Conservation (phyloP, 2,113 vertebrate genomes). For the Archilochus colubris region DNA sequence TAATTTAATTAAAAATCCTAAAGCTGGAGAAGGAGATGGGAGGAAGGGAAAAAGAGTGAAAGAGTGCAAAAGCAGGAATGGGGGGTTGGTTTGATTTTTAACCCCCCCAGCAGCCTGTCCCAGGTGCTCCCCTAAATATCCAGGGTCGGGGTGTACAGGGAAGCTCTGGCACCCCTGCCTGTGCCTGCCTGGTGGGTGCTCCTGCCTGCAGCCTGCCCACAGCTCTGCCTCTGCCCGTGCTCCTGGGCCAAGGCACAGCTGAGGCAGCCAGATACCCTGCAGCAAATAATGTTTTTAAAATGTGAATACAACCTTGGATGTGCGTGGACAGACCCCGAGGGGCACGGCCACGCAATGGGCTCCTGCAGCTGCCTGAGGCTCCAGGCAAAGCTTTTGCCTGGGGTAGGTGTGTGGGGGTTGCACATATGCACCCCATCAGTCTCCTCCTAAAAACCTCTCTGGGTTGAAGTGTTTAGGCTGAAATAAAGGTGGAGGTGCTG, state of each 20-base stretch:
- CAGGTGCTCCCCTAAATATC: background rate
- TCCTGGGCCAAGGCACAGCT: rapidly evolving
- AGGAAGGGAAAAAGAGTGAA: background rate
- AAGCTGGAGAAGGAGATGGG: background rate
- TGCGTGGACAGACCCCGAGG: background rate
- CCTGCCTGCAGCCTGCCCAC: background rate
- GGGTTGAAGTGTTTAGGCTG: background rate
- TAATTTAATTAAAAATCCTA: constrained; percentile 72
- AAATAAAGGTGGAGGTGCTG: background rate
- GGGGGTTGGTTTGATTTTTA: background rate
- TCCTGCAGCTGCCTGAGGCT: background rate
- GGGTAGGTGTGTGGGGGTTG: background rate
- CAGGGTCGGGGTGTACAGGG: background rate
- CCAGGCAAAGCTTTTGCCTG: background rate
- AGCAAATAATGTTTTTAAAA: background rate
- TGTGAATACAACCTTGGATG: background rate
- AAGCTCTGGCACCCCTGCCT: rapidly evolving
- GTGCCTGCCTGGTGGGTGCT: background rate
- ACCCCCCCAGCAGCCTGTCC: background rate
- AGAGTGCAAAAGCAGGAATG: background rate
- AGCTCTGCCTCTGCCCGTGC: rapidly evolving
- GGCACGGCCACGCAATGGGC: background rate
- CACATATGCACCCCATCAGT: rapidly evolving
- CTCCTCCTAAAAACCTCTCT: background rate
- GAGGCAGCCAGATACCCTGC: background rate